Evolutionary conservation across 2,113 vertebrate species (phyloP), one percentile per base, ranked within the genome.

Genomic region (Aldabrachelys gigantea): DNA sequence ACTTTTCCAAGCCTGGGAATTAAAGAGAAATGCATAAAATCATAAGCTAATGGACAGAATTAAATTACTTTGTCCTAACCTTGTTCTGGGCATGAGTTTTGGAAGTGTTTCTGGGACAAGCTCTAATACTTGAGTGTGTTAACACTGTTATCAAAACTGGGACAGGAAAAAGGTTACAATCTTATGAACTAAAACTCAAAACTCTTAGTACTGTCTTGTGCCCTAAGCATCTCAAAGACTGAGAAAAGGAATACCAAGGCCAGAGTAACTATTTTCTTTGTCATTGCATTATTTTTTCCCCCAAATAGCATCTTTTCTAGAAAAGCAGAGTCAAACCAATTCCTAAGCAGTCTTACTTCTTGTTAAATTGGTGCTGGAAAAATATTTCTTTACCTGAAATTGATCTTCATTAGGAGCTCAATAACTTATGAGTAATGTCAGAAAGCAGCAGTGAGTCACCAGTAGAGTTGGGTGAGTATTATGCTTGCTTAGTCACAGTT

Each of bases 51-150:
- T 38, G 27, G 4, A 53, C 0, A 14, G 21, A 69, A 82, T 54
- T 0, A 88, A 88, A 84, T 53, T 0, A 22, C 13, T 79, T 24
- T 27, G 31, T 89, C 80, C 10, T 72, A 79, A 19, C 75, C 14
- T 12, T 75, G 69, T 38, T 84, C 54, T 14, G 65, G 11, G 11
- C 1, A 83, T 35, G 3, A 49, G 22, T 75, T 92, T 81, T 84
- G 6, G 5, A 25, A 81, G 8, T 0, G 50, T 16, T 89, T 87
- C 29, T 2, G 0, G 50, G 49, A 78, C 31, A 92, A 8, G 0
- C 52, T 88, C 2, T 76, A 78, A 4, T 69, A n/a, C 14, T n/a
- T n/a, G 7, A n/a, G 5, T 82, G 38, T 41, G 2, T 12, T 82
- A 6, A 54, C 21, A 89, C 79, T 52, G 4, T 44, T 76, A 75